A percentile compares a stretch with the other conserved stretches of the same genome.
phyloP scores from a whole-genome alignment of 2,888 invertebrate genomes.

The Carabus problematicus region DNA sequence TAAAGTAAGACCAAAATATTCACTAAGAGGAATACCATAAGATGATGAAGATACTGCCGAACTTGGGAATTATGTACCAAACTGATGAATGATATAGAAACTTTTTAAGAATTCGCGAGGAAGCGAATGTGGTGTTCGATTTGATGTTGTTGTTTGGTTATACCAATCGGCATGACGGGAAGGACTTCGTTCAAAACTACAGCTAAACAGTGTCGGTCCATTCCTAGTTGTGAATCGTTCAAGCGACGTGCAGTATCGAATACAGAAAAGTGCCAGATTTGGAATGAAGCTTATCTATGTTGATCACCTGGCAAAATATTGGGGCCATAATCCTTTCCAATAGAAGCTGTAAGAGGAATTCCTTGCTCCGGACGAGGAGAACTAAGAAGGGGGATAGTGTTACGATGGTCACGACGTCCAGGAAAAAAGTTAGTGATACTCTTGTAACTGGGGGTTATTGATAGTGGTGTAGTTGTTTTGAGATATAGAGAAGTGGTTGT shows the following conservation, averaged over 20 bases:
- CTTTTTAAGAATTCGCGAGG: neutral
- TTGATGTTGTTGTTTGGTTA: neutral
- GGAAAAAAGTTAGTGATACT: no score
- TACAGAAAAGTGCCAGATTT: neutral
- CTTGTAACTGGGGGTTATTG: no score
- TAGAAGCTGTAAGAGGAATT: no score
- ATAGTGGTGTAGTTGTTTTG: no score
- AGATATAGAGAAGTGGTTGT: no score
- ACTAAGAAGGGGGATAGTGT: neutral
- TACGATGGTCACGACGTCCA: neutral
- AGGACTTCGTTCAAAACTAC: neutral
- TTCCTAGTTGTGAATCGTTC: neutral
- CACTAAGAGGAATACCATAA: neutral
- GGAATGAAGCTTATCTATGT: neutral
- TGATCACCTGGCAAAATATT: neutral
- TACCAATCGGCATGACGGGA: neutral
- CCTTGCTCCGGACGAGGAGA: neutral
- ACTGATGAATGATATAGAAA: neutral
- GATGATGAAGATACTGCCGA: neutral
- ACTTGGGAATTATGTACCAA: neutral
- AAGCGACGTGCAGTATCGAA: neutral
- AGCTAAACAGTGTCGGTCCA: neutral
- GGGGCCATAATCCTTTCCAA: neutral
- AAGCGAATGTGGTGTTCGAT: no score
- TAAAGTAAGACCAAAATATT: no score